A percentile compares a stretch with the other conserved stretches of the same genome.
phyloP scores from a whole-genome alignment of 2,113 vertebrate genomes.

The Spilogale gracilis region DNA sequence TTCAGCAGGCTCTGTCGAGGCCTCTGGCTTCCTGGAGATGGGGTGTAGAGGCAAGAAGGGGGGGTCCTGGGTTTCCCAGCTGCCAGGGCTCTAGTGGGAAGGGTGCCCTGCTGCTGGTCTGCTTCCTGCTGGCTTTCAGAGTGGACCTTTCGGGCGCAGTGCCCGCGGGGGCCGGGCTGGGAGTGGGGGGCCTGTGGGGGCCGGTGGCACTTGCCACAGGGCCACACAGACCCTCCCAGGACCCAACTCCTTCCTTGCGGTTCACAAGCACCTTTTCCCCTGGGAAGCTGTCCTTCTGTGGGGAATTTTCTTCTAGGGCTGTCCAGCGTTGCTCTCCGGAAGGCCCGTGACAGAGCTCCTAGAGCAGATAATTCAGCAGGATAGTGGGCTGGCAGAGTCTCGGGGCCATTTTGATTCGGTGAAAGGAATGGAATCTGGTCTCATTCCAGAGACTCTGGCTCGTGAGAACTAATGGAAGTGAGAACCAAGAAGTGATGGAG shows the following conservation, averaged over 20 bases:
- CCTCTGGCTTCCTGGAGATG: background rate
- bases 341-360: rapidly evolving
- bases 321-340: background rate
- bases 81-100: background rate
- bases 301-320: no score
- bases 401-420: background rate
- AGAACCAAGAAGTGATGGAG: background rate
- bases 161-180: rapidly evolving
- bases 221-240: rapidly evolving
- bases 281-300: rapidly evolving
- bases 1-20: rapidly evolving
- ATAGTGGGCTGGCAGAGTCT: rapidly evolving
- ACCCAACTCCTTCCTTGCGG: rapidly evolving
- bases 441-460: background rate
- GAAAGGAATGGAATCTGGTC: background rate
- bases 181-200: background rate
- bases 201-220: background rate
- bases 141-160: rapidly evolving
- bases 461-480: background rate
- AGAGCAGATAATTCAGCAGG: rapidly evolving
- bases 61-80: background rate
- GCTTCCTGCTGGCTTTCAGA: background rate
- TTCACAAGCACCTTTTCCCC: background rate
- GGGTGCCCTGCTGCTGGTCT: background rate
- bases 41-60: background rate